Base-by-base conservation (phyloP, 2,888 invertebrate genomes). In the Escarpia spicata region DNA sequence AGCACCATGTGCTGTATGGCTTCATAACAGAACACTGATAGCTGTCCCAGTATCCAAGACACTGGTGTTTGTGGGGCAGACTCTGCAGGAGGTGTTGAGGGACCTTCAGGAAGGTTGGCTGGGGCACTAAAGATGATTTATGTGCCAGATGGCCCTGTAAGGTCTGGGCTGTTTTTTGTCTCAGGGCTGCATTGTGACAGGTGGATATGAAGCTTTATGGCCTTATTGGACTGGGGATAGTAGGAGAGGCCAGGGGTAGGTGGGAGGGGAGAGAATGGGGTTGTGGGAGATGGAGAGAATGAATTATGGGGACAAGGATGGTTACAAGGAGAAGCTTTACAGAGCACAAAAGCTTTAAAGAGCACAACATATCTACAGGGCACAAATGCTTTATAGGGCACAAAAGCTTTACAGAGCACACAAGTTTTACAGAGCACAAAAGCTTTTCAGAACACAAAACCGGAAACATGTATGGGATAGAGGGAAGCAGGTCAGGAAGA, bases 101-200 rank as follows among this genome's bases (percentile, higher is more conserved):
- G 19, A 75, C 4, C 75, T 26, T 75, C 60, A 26, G 75, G 75
- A 75, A n/a, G n/a, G 75, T 75, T 75, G 19, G 26, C 75, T 75
- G 75, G n/a, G 75, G 75, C 75, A 75, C 75, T 75, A 75, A 75
- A 75, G 26, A 75, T 75, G 75, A 75, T 75, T 75, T 75, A 75
- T 75, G 75, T 15, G 75, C 75, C 75, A 75, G 75, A 3, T 75
- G 75, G 75, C 75, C 75, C 75, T 4, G 4, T n/a, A 52, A 75
- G 75, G 75, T 4, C 75, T 75, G 75, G 3, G 75, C 75, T 75
- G 75, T n/a, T 75, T 75, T 75, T 75, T 26, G 19, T 75, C n/a
- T 75, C 75, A 75, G 26, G 75, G 75, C 6, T 75, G 75, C 75
- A 75, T 75, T 75, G 19, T 75, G 75, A 75, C 75, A 75, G 75